These are phyloP conservation scores for Teleogryllus occipitalis DNA, from an alignment of 1,140 invertebrate species.

Conservation along the genomic window DNA sequence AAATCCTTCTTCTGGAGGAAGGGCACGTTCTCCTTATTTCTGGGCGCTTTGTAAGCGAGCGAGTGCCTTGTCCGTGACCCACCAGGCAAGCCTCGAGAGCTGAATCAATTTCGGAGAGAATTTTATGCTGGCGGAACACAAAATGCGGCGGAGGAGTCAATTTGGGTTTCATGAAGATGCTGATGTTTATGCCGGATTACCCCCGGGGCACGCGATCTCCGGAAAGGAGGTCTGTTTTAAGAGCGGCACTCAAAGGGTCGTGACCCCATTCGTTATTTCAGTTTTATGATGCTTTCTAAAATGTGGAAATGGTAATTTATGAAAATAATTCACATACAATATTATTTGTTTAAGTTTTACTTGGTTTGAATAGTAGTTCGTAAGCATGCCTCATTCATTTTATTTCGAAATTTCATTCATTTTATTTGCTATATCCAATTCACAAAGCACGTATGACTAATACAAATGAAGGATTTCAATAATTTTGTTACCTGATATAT, in stretches of 20 bases:
- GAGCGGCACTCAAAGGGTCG: not conserved
- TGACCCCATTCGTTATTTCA: not conserved
- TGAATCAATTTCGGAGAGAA: not conserved
- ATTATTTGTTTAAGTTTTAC: too few species aligned
- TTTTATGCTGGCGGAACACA: not conserved
- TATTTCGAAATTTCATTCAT: too few species aligned
- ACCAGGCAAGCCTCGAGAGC: not conserved
- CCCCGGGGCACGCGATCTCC: not conserved
- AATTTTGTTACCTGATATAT: too few species aligned
- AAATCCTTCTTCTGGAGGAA: not conserved
- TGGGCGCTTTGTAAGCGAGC: not conserved
- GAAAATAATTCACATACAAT: too few species aligned
- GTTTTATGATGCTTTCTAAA: too few species aligned
- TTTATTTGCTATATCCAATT: too few species aligned
- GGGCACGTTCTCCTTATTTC: not conserved
- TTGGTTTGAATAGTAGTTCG: too few species aligned
- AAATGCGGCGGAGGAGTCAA: not conserved
- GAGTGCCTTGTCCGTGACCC: not conserved
- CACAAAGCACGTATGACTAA: too few species aligned
- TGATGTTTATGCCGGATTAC: not conserved
- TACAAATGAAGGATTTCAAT: too few species aligned
- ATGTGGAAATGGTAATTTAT: too few species aligned
- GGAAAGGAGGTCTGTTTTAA: not conserved
- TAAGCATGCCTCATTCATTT: too few species aligned
- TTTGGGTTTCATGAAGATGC: not conserved